Evolutionary conservation across 92 coral and sea anemone genomes (phyloP).

Genomic region (Muricea muricata): DNA sequence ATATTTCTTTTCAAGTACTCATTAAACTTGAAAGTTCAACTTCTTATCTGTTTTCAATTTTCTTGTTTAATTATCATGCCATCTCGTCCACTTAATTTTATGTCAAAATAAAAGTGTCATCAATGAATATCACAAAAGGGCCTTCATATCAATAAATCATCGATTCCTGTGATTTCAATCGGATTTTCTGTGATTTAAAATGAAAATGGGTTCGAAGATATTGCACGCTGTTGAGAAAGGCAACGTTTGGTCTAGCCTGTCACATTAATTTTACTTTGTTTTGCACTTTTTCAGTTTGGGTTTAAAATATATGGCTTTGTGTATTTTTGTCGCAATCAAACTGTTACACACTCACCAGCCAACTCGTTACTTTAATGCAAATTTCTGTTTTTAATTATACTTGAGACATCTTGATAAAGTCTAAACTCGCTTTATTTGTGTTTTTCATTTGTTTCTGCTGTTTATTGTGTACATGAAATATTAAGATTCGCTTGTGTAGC

Average conservation of each 20-base stretch:
- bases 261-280: too few relatives aligned
- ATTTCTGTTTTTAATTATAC: background rate
- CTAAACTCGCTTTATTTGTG: background rate
- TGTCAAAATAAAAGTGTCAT: conserved; percentile 8
- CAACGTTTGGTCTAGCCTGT: too few relatives aligned
- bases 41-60: background rate
- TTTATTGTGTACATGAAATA: background rate
- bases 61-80: background rate
- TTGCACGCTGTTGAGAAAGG: too few relatives aligned
- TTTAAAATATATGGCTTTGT: too few relatives aligned
- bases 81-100: background rate
- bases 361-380: background rate
- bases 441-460: background rate
- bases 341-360: too few relatives aligned
- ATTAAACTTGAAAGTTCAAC: background rate
- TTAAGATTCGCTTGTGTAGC: too few relatives aligned
- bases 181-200: conserved; percentile 5
- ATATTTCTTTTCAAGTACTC: background rate
- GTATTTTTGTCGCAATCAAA: too few relatives aligned
- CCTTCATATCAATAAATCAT: conserved; percentile 4
- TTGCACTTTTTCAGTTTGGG: too few relatives aligned
- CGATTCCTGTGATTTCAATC: background rate
- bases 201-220: too few relatives aligned
- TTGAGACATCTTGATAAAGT: background rate
- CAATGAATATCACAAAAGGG: background rate